These are phyloP conservation scores for Diorhabda elongata DNA, from an alignment of 1,140 invertebrate genomes.

Conservation along the genomic window DNA sequence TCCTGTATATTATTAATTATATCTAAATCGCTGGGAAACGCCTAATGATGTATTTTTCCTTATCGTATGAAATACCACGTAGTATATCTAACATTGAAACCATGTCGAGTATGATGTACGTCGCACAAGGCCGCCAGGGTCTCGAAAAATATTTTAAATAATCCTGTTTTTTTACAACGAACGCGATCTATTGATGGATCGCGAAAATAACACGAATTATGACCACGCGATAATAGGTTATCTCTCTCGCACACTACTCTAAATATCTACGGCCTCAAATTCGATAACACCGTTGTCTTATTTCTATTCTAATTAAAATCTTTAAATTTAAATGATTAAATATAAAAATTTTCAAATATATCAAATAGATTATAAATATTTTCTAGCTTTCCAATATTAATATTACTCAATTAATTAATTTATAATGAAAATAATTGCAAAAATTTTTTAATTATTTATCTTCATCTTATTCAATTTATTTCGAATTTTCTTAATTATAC, in stretches of 20 bases:
- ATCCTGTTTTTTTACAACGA: slow-evolving; percentile 6
- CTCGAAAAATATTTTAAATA: slow-evolving; percentile 5
- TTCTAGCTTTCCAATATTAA: too few species aligned
- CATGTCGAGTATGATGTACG: background rate
- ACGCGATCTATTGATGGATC: slow-evolving; percentile 10
- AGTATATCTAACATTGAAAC: background rate
- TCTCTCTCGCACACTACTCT: background rate
- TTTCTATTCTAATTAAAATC: too few species aligned
- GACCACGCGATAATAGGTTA: slow-evolving; percentile 7
- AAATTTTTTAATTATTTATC: too few species aligned
- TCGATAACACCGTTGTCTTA: background rate
- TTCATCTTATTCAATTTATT: too few species aligned
- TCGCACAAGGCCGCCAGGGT: slow-evolving; percentile 5
- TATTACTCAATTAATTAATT: too few species aligned
- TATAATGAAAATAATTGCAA: too few species aligned
- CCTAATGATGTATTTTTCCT: background rate
- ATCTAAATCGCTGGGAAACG: background rate
- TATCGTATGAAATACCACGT: background rate
- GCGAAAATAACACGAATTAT: slow-evolving; percentile 3
- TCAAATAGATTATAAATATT: too few species aligned
- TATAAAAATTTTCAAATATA: too few species aligned
- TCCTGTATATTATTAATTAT: too few species aligned
- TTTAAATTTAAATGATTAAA: too few species aligned
- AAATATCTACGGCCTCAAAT: background rate
- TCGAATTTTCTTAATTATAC: too few species aligned